These are phyloP conservation scores for Lasius platythorax DNA, from an alignment of 2,888 invertebrate genomes.

Conservation along the genomic window DNA sequence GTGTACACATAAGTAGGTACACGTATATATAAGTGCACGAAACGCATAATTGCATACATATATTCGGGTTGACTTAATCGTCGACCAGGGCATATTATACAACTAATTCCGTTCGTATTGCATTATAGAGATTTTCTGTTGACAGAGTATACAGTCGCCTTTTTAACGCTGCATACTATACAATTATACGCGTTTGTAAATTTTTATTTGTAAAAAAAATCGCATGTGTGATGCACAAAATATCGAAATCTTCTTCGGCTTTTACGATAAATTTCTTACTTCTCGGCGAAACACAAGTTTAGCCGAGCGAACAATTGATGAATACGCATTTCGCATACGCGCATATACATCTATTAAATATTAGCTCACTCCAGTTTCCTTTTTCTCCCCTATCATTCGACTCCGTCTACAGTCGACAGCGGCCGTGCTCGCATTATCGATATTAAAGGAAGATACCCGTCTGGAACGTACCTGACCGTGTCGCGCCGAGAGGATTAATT, in stretches of 20 bases:
- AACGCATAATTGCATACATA: conserved; percentile 58
- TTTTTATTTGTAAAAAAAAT: neutral
- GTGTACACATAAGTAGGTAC: conserved; percentile 68
- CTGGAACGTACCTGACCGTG: conserved; percentile 74
- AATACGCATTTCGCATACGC: conserved; percentile 1
- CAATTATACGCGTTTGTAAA: neutral
- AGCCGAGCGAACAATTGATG: conserved; percentile 23
- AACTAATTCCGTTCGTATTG: conserved; percentile 14
- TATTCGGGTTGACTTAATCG: conserved; percentile 50
- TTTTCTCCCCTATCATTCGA: conserved; percentile 58
- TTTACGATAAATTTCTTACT: neutral
- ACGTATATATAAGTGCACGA: conserved; percentile 44
- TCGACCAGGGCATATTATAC: conserved; percentile 40
- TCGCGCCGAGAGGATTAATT: conserved; percentile 81
- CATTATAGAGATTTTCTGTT: neutral
- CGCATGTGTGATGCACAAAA: no score
- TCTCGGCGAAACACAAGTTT: neutral
- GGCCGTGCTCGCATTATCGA: conserved; percentile 74
- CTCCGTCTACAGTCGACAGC: conserved; percentile 67
- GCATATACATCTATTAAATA: conserved; percentile 69
- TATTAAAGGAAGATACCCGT: conserved; percentile 76
- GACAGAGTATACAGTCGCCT: neutral
- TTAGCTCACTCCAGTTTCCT: conserved; percentile 65
- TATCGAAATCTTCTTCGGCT: neutral
- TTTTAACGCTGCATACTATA: neutral